These are phyloP conservation scores for Caenorhabditis angaria DNA, from an alignment of 2,888 invertebrate genomes.

Conservation along the genomic window DNA sequence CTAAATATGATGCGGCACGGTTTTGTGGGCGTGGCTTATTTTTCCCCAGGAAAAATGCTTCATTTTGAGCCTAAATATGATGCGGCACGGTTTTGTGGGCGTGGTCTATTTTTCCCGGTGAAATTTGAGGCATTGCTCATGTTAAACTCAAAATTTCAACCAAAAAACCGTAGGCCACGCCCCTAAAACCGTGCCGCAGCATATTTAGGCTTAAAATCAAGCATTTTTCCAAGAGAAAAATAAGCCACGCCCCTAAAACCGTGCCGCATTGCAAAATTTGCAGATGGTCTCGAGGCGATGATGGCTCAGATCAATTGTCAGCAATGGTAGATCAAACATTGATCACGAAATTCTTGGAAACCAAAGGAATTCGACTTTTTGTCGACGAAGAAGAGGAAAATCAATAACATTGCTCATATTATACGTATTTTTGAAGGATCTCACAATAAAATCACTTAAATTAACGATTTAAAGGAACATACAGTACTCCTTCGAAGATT, in stretches of 20 bases:
- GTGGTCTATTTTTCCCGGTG: no score
- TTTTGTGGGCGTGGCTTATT: no score
- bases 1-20: no score
- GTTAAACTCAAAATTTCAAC: no score
- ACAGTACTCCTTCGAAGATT: no score
- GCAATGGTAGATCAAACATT: conserved; percentile 49
- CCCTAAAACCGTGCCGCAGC: no score
- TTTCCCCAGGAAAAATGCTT: no score
- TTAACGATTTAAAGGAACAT: no score
- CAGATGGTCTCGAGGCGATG: conserved; percentile 50
- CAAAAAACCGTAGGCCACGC: no score
- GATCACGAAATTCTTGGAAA: conserved; percentile 48
- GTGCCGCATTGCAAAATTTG: conserved; percentile 3
- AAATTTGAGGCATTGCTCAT: conserved; percentile 7
- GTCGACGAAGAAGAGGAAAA: conserved; percentile 28
- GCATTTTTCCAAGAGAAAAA: neutral
- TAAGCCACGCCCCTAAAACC: neutral
- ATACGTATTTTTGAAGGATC: conserved; percentile 7
- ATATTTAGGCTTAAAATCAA: neutral
- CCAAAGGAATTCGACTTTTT: conserved; percentile 42
- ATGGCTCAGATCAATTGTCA: conserved; percentile 55
- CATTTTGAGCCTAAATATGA: no score
- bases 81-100: no score
- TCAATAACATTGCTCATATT: neutral
- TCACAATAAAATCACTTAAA: neutral